These are phyloP conservation scores for Agapornis roseicollis DNA, from an alignment of 2,113 vertebrate genomes.

Conservation along the genomic window DNA sequence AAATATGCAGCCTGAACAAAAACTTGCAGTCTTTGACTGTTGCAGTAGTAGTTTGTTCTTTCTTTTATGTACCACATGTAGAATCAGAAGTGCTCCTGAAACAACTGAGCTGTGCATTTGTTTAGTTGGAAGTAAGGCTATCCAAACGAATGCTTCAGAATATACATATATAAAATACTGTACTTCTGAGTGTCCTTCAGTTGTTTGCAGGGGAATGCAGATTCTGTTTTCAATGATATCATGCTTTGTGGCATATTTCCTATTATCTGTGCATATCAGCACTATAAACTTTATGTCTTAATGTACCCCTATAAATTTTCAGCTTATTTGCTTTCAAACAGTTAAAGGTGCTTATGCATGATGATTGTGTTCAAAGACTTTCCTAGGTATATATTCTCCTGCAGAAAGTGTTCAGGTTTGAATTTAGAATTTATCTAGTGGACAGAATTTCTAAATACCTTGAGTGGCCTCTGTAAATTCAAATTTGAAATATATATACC, in stretches of 20 bases:
- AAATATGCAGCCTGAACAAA: not conserved
- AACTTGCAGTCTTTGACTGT: not conserved
- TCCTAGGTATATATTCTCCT: not conserved
- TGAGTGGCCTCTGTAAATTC: not conserved
- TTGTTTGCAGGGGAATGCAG: not conserved
- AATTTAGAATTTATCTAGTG: not conserved
- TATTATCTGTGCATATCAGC: not conserved
- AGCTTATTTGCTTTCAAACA: not conserved
- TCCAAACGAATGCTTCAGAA: not conserved
- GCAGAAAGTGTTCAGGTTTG: not conserved
- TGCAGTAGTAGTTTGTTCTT: not conserved
- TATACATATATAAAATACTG: not conserved
- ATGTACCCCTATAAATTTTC: not conserved
- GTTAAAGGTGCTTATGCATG: not conserved
- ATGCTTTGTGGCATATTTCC: not conserved
- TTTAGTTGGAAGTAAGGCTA: not conserved
- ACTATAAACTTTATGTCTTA: not conserved
- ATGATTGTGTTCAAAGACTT: not conserved
- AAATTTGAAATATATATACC: not conserved
- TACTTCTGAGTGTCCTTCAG: not conserved
- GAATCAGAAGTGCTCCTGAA: not conserved
- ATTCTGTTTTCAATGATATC: not conserved
- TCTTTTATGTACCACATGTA: not conserved
- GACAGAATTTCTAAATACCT: not conserved
- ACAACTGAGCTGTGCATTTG: not conserved